phyloP scores from a whole-genome alignment of 2,888 invertebrate genomes.

The Clunio marinus region DNA sequence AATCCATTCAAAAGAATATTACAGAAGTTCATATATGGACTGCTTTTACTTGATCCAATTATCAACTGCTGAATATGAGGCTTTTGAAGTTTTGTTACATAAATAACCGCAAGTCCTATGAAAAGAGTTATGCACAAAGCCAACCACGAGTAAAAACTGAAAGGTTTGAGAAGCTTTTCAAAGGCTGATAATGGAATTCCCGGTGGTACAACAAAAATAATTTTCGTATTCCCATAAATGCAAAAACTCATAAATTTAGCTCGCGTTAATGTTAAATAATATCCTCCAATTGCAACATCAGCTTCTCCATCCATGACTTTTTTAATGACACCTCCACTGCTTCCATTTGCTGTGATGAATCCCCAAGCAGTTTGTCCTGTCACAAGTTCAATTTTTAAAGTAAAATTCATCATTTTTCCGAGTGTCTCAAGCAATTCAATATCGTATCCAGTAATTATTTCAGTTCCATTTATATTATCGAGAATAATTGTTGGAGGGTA shows the following conservation, averaged over 20 bases:
- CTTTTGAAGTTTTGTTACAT: not conserved
- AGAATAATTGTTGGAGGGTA: not conserved
- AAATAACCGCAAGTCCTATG: not conserved
- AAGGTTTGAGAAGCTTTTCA: constrained; percentile 2
- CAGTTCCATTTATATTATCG: not conserved
- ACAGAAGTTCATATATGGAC: constrained; percentile 1
- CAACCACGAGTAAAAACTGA: not conserved
- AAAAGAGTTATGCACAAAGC: not conserved
- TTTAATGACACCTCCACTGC: not conserved
- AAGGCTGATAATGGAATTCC: not conserved
- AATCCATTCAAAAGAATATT: constrained; percentile 8
- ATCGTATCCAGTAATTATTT: not conserved
- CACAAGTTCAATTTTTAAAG: not conserved
- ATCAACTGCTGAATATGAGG: not conserved
- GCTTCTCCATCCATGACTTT: not conserved
- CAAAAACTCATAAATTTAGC: constrained; percentile 18
- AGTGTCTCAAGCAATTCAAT: not conserved
- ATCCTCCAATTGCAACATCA: constrained; percentile 10
- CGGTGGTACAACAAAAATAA: not conserved
- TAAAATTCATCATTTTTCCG: not conserved
- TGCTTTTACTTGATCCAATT: not conserved
- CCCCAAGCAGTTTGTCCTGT: not conserved
- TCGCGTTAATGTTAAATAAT: constrained; percentile 15
- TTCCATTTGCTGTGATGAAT: not conserved
- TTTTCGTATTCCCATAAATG: not conserved